phyloP scores from a whole-genome alignment of 2,888 invertebrate species.

The Cepaea hortensis region DNA sequence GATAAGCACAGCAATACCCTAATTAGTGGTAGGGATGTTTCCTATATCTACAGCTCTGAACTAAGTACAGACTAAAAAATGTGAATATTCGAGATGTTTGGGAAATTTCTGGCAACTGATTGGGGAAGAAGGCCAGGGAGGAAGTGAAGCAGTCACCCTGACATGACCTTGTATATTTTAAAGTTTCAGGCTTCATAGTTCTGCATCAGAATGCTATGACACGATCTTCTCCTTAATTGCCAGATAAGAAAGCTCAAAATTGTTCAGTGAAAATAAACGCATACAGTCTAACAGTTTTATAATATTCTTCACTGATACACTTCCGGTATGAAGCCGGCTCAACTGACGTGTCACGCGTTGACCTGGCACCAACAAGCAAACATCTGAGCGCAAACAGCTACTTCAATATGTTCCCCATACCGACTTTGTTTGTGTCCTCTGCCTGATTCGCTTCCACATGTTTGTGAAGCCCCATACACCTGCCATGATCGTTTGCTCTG shows the following conservation, averaged over 20 bases:
- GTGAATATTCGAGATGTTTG: no score
- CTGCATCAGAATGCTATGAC: not conserved
- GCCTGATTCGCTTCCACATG: not conserved
- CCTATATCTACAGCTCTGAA: no score
- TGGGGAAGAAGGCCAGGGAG: not conserved
- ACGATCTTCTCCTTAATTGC: not conserved
- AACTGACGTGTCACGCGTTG: conserved; percentile 13
- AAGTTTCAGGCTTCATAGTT: not conserved
- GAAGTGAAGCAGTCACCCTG: not conserved
- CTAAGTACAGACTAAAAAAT: no score
- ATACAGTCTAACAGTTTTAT: not conserved
- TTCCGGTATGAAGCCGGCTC: not conserved
- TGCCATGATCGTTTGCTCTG: conserved; percentile 11
- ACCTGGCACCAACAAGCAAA: conserved; percentile 14
- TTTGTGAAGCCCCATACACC: conserved; percentile 18
- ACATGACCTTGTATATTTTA: not conserved
- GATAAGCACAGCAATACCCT: no score
- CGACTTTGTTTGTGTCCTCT: conserved; percentile 33
- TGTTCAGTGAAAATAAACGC: no score
- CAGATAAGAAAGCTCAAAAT: no score
- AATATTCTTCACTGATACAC: not conserved
- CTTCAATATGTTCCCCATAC: not conserved
- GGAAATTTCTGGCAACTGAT: no score
- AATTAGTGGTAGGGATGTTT: no score
- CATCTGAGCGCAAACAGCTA: conserved; percentile 24